These are phyloP conservation scores for Pachyrhynchus sulphureomaculatus DNA, from an alignment of 1,140 invertebrate species.

Conservation along the genomic window DNA sequence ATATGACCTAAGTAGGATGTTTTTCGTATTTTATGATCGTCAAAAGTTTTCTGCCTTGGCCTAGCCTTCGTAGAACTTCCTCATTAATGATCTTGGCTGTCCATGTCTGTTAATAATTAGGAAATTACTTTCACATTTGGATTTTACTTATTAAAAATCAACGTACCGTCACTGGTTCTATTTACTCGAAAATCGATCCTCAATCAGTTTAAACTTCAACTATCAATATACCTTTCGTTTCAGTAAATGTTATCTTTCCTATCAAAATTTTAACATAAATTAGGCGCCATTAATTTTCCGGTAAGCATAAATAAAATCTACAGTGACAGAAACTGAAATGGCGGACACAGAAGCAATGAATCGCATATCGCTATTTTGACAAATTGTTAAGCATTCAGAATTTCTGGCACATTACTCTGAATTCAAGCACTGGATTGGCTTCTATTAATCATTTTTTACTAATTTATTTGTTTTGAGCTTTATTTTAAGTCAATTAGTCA, in stretches of 20 bases:
- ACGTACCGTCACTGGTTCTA: too few relatives aligned
- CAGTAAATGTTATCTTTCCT: conserved; percentile 4
- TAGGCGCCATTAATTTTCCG: background rate
- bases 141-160: too few relatives aligned
- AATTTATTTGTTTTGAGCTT: conserved; percentile 9
- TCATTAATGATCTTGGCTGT: too few relatives aligned
- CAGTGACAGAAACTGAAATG: conserved; percentile 10
- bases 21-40: too few relatives aligned
- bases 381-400: conserved; percentile 7
- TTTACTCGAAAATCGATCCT: background rate
- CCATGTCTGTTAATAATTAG: too few relatives aligned
- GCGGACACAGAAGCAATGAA: background rate
- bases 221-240: conserved; percentile 12
- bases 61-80: too few relatives aligned
- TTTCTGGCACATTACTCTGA: background rate
- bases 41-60: too few relatives aligned
- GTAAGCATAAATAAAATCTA: conserved; percentile 6
- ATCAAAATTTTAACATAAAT: conserved; percentile 15
- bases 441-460: conserved; percentile 19
- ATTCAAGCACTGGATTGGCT: conserved; percentile 4
- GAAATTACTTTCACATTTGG: too few relatives aligned
- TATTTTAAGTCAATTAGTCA: background rate
- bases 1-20: too few relatives aligned
- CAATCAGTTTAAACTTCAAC: conserved; percentile 13
- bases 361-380: conserved; percentile 5